phyloP scores from a whole-genome alignment of 2,888 invertebrate species.

The Oligia fasciuncula region DNA sequence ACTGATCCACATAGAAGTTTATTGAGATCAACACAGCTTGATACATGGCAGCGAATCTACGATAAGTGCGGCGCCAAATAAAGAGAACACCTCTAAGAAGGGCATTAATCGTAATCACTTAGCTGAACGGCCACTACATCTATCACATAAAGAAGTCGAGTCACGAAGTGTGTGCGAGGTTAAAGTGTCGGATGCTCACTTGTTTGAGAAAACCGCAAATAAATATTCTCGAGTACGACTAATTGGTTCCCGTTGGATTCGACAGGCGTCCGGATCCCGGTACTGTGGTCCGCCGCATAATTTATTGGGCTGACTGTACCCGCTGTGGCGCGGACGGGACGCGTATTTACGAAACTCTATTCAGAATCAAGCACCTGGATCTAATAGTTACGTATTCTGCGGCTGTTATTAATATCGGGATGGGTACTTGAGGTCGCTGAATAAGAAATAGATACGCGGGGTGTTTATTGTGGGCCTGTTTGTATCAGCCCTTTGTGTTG shows the following conservation, averaged over 20 bases:
- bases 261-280: constrained; percentile 83
- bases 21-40: constrained; percentile 54
- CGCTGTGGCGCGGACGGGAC: constrained; percentile 72
- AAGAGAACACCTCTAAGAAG: constrained; percentile 60
- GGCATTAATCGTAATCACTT: constrained; percentile 72
- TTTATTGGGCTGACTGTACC: constrained; percentile 84
- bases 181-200: constrained; percentile 80
- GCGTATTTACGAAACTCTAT: constrained; percentile 73
- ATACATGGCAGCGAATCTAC: constrained; percentile 53
- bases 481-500: constrained; percentile 38
- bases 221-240: constrained; percentile 87
- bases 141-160: constrained; percentile 77
- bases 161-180: constrained; percentile 75
- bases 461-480: constrained; percentile 54
- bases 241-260: constrained; percentile 88
- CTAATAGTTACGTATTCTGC: constrained; percentile 67
- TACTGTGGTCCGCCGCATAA: constrained; percentile 85
- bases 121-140: constrained; percentile 63
- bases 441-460: constrained; percentile 59
- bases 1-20: constrained; percentile 30
- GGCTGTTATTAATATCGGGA: constrained; percentile 63
- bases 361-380: constrained; percentile 67
- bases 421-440: constrained; percentile 59
- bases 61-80: constrained; percentile 62
- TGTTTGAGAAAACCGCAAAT: constrained; percentile 87